These are phyloP conservation scores for Matsumurasca onukii DNA, from an alignment of 1,140 invertebrate genomes.

Conservation along the genomic window DNA sequence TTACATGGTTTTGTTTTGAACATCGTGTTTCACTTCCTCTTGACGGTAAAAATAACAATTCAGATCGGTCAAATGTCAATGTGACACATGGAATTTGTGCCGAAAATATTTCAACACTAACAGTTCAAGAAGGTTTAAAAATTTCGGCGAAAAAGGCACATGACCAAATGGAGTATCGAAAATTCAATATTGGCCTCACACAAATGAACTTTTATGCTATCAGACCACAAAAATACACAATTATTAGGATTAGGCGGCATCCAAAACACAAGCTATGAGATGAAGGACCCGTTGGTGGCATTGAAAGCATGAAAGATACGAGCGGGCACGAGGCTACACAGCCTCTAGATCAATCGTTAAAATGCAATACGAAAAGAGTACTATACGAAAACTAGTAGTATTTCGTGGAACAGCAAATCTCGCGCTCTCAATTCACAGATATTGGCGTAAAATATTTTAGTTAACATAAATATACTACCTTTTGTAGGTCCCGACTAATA, in stretches of 20 bases:
- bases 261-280: conserved; percentile 9
- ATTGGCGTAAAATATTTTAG: too few relatives aligned
- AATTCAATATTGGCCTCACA: neutral
- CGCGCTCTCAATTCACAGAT: too few relatives aligned
- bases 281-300: conserved; percentile 28
- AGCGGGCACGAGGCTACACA: conserved; percentile 34
- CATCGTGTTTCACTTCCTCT: conserved; percentile 8
- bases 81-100: conserved; percentile 31
- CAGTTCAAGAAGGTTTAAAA: neutral
- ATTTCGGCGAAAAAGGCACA: neutral
- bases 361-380: too few relatives aligned
- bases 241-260: neutral
- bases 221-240: neutral
- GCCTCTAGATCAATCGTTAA: too few relatives aligned
- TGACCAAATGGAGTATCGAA: neutral
- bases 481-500: too few relatives aligned
- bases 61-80: conserved; percentile 29
- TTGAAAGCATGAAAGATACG: conserved; percentile 33
- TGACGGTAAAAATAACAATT: neutral
- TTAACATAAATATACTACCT: too few relatives aligned
- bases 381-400: too few relatives aligned
- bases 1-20: conserved; percentile 24
- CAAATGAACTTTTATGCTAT: neutral
- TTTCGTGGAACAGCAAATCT: too few relatives aligned
- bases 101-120: conserved; percentile 7